These are phyloP conservation scores for Rhagium mordax DNA, from an alignment of 2,888 invertebrate species.

Conservation along the genomic window DNA sequence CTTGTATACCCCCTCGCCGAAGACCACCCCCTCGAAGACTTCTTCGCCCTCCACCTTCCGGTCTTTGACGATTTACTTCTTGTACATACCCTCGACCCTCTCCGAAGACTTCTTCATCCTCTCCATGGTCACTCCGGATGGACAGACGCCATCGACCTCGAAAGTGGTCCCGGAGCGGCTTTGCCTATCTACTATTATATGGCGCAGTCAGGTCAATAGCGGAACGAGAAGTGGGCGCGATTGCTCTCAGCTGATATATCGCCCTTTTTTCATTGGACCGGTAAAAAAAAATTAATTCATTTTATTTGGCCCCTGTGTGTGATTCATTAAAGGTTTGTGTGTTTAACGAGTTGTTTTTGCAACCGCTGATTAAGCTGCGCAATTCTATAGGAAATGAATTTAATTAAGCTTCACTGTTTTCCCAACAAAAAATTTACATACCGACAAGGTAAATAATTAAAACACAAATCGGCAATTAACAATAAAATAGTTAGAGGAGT, in stretches of 20 bases:
- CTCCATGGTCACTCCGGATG: no score
- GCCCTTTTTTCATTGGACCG: constrained; percentile 52
- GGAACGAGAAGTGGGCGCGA: constrained; percentile 60
- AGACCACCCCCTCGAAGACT: no score
- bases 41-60: no score
- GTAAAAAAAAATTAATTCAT: constrained; percentile 57
- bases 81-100: no score
- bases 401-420: constrained; percentile 46
- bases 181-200: no score
- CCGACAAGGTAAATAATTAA: constrained; percentile 26
- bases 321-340: constrained; percentile 54
- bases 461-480: constrained; percentile 29
- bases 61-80: no score
- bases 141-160: no score
- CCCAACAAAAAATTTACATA: constrained; percentile 33
- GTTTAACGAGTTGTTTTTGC: constrained; percentile 53
- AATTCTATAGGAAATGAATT: constrained; percentile 51
- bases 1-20: no score
- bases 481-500: constrained; percentile 10
- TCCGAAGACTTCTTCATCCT: no score
- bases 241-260: constrained; percentile 60
- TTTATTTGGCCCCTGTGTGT: constrained; percentile 57
- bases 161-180: no score
- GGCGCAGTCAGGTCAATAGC: constrained; percentile 35
- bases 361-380: constrained; percentile 50